Base-by-base conservation (phyloP, 2,888 invertebrate genomes). In the Apotomis turbidana region DNA sequence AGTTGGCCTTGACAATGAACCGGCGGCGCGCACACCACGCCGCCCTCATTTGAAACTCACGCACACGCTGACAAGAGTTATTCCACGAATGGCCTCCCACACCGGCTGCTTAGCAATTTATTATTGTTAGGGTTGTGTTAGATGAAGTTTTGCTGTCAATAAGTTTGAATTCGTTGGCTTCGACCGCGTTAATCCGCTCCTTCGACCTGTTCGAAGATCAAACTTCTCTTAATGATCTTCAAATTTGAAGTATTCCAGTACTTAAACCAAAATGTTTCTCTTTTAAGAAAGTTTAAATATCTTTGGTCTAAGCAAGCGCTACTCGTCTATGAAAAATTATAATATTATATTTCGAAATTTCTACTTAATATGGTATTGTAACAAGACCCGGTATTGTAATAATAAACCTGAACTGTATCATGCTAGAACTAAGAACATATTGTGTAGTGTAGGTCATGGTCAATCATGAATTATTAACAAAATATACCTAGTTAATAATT, bases 1-100 rank as follows among this genome's bases (percentile, higher is more conserved):
- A 84, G 93, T 89, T 93, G 93, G 91, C 93, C 92, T 93, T 93
- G 92, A 90, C 91, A 92, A 88, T 92, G 91, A 90, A 92, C 92
- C 86, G 92, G 90, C 91, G 91, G 89, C 89, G 85, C 90, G 84
- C 91, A 90, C 90, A 91, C 90, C 72, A 78, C 72, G 77, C 76
- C 75, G 73, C 83, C 83, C 83, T 84, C 85, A 83, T 87, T 85
- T 80, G 83, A 84, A 82, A 81, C 83, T 80, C 84, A 88, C 91
- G 82, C 90, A 87, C 83, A 85, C 84, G 78, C 74, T 78, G 78
- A 79, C 80, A 79, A 78, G 79, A 86, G 84, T 83, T 86, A 85
- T 90, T 90, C 90, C 89, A 89, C 90, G 90, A 90, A 91, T 85
- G 86, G 89, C 90, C 87, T 70, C 74, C 76, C 73, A 74, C 73